These are phyloP conservation scores for Drosophila aldrichi DNA, from an alignment of 2,888 invertebrate genomes.

Conservation along the genomic window DNA sequence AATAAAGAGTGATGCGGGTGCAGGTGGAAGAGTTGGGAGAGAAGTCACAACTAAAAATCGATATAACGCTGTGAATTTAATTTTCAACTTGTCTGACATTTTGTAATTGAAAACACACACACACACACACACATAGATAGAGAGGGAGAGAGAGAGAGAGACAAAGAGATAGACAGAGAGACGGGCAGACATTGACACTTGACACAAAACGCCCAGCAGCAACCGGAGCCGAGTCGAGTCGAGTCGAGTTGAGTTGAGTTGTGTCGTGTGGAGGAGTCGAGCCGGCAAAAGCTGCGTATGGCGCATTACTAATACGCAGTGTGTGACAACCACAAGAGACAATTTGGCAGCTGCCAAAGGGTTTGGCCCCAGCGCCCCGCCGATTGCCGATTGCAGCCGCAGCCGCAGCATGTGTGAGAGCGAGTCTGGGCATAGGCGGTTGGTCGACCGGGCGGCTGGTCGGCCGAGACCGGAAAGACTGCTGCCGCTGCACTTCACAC, in stretches of 20 bases:
- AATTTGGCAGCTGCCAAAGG: slow-evolving; percentile 82
- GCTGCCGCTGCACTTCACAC: slow-evolving; percentile 71
- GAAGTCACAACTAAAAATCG: slow-evolving; percentile 43
- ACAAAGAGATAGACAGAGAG: background rate
- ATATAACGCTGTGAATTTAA: slow-evolving; percentile 71
- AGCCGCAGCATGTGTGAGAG: slow-evolving; percentile 4
- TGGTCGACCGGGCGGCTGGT: background rate
- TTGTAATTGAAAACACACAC: slow-evolving; percentile 77
- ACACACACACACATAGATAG: slow-evolving; percentile 18
- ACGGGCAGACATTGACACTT: slow-evolving; percentile 65
- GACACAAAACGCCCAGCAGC: slow-evolving; percentile 56
- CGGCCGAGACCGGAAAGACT: slow-evolving; percentile 25
- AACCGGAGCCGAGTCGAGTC: slow-evolving; percentile 18
- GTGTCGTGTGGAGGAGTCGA: slow-evolving; percentile 11
- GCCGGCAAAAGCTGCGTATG: slow-evolving; percentile 67
- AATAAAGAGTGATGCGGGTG: slow-evolving; percentile 35
- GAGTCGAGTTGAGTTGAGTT: slow-evolving; percentile 12
- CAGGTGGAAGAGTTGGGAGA: background rate
- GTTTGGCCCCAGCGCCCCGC: slow-evolving; percentile 34
- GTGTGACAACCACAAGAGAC: slow-evolving; percentile 82
- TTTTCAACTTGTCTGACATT: slow-evolving; percentile 78
- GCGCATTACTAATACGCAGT: slow-evolving; percentile 81
- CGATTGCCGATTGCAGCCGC: slow-evolving; percentile 34
- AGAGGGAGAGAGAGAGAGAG: slow-evolving; percentile 17
- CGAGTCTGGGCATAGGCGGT: background rate